These are phyloP conservation scores for Callocephalon fimbriatum DNA, from an alignment of 2,113 vertebrate species.

Conservation along the genomic window DNA sequence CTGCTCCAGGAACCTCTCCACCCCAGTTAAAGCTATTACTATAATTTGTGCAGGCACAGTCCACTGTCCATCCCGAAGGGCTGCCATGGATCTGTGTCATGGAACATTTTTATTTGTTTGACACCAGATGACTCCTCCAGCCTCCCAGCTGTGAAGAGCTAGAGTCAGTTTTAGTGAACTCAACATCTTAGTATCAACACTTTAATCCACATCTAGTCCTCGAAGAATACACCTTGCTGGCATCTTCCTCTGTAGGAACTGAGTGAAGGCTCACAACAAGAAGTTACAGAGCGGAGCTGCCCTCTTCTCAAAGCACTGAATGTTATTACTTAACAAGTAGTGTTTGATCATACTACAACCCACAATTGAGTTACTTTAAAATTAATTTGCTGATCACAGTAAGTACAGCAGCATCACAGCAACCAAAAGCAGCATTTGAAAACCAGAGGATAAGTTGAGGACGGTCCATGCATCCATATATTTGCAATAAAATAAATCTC, in stretches of 20 bases:
- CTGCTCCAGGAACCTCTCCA: neutral
- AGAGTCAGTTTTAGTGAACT: neutral
- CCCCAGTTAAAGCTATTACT: neutral
- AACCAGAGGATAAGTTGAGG: neutral
- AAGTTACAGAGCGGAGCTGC: neutral
- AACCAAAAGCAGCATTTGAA: neutral
- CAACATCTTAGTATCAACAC: neutral
- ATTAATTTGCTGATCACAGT: neutral
- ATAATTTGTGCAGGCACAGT: neutral
- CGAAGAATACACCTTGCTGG: neutral
- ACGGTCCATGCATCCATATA: neutral
- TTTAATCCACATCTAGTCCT: neutral
- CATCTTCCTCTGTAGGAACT: neutral
- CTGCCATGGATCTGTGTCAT: neutral
- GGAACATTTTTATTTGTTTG: slow-evolving; percentile 17
- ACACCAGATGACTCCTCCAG: slow-evolving; percentile 14
- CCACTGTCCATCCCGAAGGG: neutral
- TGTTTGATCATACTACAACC: neutral
- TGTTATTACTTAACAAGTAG: neutral
- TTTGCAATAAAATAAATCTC: neutral
- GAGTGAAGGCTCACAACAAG: neutral
- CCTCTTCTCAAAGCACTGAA: neutral
- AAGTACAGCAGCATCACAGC: neutral
- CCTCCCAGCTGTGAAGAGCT: neutral
- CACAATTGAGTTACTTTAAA: neutral